Conservation (phyloP, 2,113 vertebrate genomes). For the Pipra filicauda region DNA sequence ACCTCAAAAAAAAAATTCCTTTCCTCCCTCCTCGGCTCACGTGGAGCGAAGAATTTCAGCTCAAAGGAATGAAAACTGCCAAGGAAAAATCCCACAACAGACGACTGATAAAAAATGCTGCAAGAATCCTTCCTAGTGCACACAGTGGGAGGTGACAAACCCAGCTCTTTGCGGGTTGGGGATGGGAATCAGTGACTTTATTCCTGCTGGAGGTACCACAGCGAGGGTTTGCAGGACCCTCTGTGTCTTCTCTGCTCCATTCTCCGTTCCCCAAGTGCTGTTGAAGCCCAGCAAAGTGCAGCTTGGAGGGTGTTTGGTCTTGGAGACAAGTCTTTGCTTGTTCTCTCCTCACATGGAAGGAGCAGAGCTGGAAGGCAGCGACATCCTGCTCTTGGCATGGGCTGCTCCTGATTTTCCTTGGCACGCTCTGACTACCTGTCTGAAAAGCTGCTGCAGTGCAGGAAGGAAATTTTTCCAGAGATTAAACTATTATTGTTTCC, state of each 20-base stretch:
- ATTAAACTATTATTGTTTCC: conserved; percentile 88
- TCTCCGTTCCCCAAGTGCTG: neutral
- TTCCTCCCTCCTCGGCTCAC: neutral
- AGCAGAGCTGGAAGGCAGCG: conserved; percentile 44
- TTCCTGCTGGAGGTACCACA: neutral
- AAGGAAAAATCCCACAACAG: neutral
- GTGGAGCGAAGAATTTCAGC: neutral
- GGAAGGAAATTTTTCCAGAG: conserved; percentile 86
- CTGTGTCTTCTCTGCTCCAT: neutral
- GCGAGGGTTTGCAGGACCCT: neutral
- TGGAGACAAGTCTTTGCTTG: conserved; percentile 5
- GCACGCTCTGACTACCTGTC: conserved; percentile 74
- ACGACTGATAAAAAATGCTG: neutral
- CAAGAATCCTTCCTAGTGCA: neutral
- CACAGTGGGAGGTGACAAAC: neutral
- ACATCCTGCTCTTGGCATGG: conserved; percentile 71
- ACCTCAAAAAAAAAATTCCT: neutral
- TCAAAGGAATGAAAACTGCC: neutral
- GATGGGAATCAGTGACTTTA: neutral
- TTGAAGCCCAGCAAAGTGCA: neutral
- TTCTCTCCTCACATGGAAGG: neutral
- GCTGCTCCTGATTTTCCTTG: conserved; percentile 72
- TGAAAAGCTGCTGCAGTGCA: conserved; percentile 70
- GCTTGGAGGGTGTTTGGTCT: neutral
- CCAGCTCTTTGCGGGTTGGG: neutral